Base-by-base conservation (phyloP, 2,113 vertebrate genomes). In the Arenaria interpres region DNA sequence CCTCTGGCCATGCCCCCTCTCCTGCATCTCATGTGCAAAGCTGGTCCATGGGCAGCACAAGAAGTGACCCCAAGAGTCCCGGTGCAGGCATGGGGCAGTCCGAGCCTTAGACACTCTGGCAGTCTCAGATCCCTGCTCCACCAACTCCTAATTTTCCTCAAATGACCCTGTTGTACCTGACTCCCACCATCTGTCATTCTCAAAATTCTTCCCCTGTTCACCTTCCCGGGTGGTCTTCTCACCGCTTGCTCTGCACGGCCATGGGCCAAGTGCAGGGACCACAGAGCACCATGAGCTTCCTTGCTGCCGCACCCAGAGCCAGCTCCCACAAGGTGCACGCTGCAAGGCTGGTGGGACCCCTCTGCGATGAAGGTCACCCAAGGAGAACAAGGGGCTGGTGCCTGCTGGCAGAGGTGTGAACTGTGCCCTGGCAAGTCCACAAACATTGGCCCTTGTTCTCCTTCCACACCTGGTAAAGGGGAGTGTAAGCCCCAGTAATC, bases 291-390 rank as follows among this genome's bases (percentile, higher is more conserved):
- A 39, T 6, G 14, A 23, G 27, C 72, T 43, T 57, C 53, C 39
- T 56, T 7, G 23, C 32, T 57, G 39, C 30, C n/a, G 39, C 32
- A 41, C 51, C 39, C 51, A 43, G 39, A 81, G 46, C 59, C 74
- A 1, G 0, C 43, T 43, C 33, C 53, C 14, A 0, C 15, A 25
- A 41, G 53, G 33, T n/a, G 46, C 76, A 28, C 0, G 0, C 35
- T 67, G 45, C 54, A 51, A 25, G 87, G 74, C 74, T 64, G n/a
- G 17, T 32, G 79, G 35, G 14, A 66, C 19, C 74, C 76, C 43
- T 48, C 54, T 50, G 13, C 28, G 24, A 21, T 1, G 5, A n/a
- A 39, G 1, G 10, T 45, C 80, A 59, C 32, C 50, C 37, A 2
- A 2, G 1, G 6, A n/a, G 71, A 7, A 7, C 15, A 2, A 3